Percentiles rank a stretch among this genome's conserved stretches.
Evolutionary conservation across 2,113 vertebrate genomes (phyloP).

Genomic region (Poeciliopsis turrubarensis): DNA sequence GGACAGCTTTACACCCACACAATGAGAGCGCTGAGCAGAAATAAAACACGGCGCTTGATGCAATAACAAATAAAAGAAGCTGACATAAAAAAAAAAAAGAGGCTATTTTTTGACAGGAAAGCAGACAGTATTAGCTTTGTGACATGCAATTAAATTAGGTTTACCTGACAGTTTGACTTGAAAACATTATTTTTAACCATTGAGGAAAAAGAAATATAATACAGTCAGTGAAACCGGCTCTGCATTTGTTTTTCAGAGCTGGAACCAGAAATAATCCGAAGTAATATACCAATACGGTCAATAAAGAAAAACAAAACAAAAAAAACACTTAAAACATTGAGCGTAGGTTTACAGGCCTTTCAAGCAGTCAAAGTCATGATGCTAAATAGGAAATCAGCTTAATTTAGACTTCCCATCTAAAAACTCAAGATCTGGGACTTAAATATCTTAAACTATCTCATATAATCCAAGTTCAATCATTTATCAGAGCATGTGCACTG

Average conservation of each 20-base stretch:
- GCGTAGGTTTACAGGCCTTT: background rate
- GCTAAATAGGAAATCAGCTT: background rate
- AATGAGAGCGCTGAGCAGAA: background rate
- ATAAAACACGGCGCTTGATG: constrained; percentile 13
- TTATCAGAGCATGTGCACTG: too few relatives aligned
- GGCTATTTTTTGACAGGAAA: background rate
- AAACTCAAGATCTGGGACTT: too few relatives aligned
- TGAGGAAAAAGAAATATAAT: too few relatives aligned
- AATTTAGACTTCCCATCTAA: too few relatives aligned
- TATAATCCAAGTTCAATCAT: too few relatives aligned
- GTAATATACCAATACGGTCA: background rate
- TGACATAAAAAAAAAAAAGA: background rate
- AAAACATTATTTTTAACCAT: background rate
- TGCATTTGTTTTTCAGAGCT: background rate
- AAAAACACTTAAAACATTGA: background rate
- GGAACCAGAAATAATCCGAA: background rate
- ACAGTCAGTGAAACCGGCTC: background rate
- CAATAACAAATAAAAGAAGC: background rate
- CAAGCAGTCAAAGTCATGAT: background rate
- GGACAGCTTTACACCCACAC: background rate
- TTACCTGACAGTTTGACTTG: background rate
- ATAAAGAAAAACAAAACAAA: background rate
- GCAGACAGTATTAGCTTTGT: background rate
- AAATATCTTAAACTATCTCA: background rate
- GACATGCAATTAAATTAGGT: too few relatives aligned